Evolutionary conservation across 2,113 vertebrate genomes (phyloP).

Genomic region (Irena cyanogastra): DNA sequence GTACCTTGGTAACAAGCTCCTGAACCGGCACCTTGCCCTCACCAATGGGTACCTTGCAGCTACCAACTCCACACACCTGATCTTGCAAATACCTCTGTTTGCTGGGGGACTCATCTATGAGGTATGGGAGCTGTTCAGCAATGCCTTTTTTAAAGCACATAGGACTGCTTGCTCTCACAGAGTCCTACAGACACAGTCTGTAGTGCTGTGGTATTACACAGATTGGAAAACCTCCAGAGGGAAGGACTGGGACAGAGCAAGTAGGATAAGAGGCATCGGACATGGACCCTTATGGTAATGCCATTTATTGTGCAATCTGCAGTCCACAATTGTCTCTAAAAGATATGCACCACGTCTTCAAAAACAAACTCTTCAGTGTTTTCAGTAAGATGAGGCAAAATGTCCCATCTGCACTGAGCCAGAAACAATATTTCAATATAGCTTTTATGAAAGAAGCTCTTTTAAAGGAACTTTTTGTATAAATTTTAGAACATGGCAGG

Average conservation of each 20-base stretch:
- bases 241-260: neutral
- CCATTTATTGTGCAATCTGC: neutral
- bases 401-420: neutral
- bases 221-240: neutral
- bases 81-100: conserved; percentile 57
- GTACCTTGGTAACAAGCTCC: conserved; percentile 28
- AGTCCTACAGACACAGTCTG: neutral
- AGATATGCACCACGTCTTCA: neutral
- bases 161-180: neutral
- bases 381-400: conserved; percentile 41
- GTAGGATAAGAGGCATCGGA: neutral
- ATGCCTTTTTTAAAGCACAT: neutral
- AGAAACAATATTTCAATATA: conserved; percentile 15
- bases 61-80: conserved; percentile 44
- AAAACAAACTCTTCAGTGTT: conserved; percentile 1
- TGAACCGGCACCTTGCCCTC: neutral
- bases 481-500: neutral
- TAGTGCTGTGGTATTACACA: neutral
- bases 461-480: neutral
- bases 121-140: neutral
- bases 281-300: neutral
- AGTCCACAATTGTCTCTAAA: neutral
- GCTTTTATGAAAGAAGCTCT: conserved; percentile 19
- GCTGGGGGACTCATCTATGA: conserved; percentile 49
- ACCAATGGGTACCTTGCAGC: conserved; percentile 14